Evolutionary conservation across 2,113 vertebrate genomes (phyloP).

Genomic region (Varanus salvator): DNA sequence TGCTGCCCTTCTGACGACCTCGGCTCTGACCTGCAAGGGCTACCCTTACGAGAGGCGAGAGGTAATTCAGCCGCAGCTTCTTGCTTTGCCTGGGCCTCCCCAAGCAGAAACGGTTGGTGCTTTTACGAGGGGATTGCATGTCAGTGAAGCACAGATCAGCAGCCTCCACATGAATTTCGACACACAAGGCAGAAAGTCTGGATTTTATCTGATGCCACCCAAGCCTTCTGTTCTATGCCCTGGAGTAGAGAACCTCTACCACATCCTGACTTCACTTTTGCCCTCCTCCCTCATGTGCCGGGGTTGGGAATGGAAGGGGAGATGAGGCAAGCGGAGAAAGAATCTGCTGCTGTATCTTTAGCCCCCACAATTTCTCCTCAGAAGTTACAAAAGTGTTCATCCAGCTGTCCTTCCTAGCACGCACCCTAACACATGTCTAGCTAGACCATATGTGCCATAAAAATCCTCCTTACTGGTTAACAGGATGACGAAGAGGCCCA

Average conservation of each 20-base stretch:
- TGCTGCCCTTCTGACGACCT: constrained; percentile 45
- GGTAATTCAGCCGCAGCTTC: constrained; percentile 30
- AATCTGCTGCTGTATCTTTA: constrained; percentile 41
- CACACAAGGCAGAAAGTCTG: constrained; percentile 28
- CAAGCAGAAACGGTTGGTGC: constrained; percentile 24
- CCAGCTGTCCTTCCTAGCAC: neutral
- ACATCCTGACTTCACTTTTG: constrained; percentile 37
- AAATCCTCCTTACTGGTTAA: neutral
- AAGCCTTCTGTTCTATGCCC: rapidly evolving
- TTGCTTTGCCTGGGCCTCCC: neutral
- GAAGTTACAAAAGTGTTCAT: constrained; percentile 2
- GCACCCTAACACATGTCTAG: too few relatives aligned
- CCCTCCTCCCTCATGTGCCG: neutral
- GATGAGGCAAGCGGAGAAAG: neutral
- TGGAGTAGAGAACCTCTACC: constrained; percentile 7
- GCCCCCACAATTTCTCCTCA: constrained; percentile 23
- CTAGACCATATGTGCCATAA: neutral
- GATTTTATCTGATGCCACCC: constrained; percentile 44
- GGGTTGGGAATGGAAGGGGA: neutral
- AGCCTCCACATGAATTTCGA: constrained; percentile 18
- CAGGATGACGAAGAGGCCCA: neutral
- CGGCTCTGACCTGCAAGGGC: constrained; percentile 56
- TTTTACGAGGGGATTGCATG: constrained; percentile 47
- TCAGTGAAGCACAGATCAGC: neutral
- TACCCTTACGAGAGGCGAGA: constrained; percentile 49